phyloP scores from a whole-genome alignment of 2,888 invertebrate species.

The Bruchidius siliquastri region DNA sequence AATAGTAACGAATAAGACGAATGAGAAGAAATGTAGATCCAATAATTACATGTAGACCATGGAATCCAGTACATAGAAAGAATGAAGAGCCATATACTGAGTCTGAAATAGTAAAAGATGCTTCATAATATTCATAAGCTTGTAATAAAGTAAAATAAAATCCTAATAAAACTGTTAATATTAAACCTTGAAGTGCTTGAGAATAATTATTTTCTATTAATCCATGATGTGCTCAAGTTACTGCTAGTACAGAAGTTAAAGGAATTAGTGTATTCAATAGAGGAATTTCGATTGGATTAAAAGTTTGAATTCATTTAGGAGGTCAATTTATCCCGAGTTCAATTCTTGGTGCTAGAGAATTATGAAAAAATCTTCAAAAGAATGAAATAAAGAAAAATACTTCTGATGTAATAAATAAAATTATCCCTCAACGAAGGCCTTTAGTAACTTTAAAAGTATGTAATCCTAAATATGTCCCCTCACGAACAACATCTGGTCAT shows the following conservation, averaged over 20 bases:
- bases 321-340: slow-evolving; percentile 63
- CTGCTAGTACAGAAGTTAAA: slow-evolving; percentile 63
- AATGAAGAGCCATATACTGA: slow-evolving; percentile 65
- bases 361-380: slow-evolving; percentile 58
- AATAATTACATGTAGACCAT: slow-evolving; percentile 67
- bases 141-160: slow-evolving; percentile 64
- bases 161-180: slow-evolving; percentile 56
- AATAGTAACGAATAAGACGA: slow-evolving; percentile 50
- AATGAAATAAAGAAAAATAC: slow-evolving; percentile 59
- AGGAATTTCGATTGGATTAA: slow-evolving; percentile 68
- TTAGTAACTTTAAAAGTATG: slow-evolving; percentile 57
- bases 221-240: slow-evolving; percentile 61
- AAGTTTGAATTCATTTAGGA: slow-evolving; percentile 56
- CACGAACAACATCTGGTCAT: slow-evolving; percentile 66
- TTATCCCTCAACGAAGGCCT: slow-evolving; percentile 65
- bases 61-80: slow-evolving; percentile 72
- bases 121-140: slow-evolving; percentile 64
- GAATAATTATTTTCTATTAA: slow-evolving; percentile 51
- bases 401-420: slow-evolving; percentile 70
- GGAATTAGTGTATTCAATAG: slow-evolving; percentile 69
- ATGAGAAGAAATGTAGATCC: slow-evolving; percentile 54
- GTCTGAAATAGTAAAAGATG: slow-evolving; percentile 56
- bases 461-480: slow-evolving; percentile 62
- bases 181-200: slow-evolving; percentile 48
- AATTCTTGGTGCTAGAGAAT: slow-evolving; percentile 40